These are phyloP conservation scores for Proales similis DNA, from an alignment of 1,140 invertebrate genomes.

Conservation along the genomic window DNA sequence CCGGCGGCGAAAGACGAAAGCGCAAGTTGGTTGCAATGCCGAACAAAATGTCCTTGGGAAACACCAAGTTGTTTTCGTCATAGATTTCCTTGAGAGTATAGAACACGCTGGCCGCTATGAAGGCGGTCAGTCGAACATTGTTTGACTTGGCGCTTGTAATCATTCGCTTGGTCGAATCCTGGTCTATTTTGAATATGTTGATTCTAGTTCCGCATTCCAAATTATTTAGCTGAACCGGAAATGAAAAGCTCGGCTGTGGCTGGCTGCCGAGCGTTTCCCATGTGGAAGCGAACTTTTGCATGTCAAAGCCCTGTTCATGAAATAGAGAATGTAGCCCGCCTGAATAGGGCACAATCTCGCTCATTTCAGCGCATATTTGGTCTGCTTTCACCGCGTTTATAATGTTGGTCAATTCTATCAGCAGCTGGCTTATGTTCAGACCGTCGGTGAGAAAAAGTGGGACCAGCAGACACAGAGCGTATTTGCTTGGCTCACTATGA, in stretches of 20 bases:
- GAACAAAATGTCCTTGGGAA: conserved; percentile 23
- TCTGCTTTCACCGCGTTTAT: background rate
- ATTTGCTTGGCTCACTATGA: background rate
- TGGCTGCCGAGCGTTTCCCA: too few relatives aligned
- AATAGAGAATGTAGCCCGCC: too few relatives aligned
- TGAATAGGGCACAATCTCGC: background rate
- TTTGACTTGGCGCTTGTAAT: conserved; percentile 3
- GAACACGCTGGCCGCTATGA: conserved; percentile 20
- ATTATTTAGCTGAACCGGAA: too few relatives aligned
- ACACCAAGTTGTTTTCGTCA: conserved; percentile 16
- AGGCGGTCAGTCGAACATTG: conserved; percentile 4
- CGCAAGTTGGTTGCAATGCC: conserved; percentile 17
- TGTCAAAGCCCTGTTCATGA: too few relatives aligned
- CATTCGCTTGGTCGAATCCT: background rate
- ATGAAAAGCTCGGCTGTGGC: too few relatives aligned
- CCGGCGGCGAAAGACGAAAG: conserved; percentile 7
- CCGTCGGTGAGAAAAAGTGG: conserved; percentile 29
- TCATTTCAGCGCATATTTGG: conserved; percentile 3
- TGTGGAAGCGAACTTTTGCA: too few relatives aligned
- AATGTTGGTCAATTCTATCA: conserved; percentile 30
- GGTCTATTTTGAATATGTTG: conserved; percentile 1
- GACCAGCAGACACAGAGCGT: conserved; percentile 3
- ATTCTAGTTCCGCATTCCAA: conserved; percentile 22
- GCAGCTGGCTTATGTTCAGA: conserved; percentile 4
- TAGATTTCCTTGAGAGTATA: conserved; percentile 16